A percentile compares a stretch with the other conserved stretches of the same genome.
These are phyloP conservation scores for Zeus faber DNA, from an alignment of 2,113 vertebrate genomes.

Conservation along the genomic window DNA sequence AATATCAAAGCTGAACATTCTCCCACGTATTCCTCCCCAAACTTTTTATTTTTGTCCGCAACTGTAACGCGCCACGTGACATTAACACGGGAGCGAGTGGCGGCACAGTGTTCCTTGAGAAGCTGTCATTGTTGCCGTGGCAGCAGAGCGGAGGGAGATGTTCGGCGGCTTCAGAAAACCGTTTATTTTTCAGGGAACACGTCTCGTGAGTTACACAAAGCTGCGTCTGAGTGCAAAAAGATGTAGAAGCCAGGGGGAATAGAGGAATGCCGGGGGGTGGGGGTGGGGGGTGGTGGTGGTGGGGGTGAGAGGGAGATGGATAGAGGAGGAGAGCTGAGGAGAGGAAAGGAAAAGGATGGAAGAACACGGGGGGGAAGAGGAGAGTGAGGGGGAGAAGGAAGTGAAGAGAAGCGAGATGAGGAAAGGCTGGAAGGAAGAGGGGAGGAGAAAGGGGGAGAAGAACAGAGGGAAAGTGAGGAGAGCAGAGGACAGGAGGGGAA, in stretches of 20 bases:
- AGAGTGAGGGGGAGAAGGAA: no score
- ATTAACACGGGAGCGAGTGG: no score
- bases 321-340: constrained; percentile 4
- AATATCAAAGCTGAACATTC: no score
- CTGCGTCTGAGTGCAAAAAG: constrained; percentile 71
- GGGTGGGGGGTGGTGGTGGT: constrained; percentile 44
- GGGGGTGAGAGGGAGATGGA: constrained; percentile 14
- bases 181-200: constrained; percentile 64
- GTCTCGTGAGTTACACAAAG: constrained; percentile 64
- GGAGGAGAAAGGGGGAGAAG: no score
- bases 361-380: no score
- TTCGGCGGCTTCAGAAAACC: constrained; percentile 48
- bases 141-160: constrained; percentile 22
- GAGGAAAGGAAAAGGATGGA: constrained; percentile 8
- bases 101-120: no score
- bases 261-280: constrained; percentile 63
- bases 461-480: no score
- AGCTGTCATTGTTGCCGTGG: constrained; percentile 23
- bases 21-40: no score
- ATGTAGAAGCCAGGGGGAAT: constrained; percentile 67
- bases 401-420: no score
- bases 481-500: constrained; percentile 6
- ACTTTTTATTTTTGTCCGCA: constrained; percentile 20
- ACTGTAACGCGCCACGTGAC: constrained; percentile 17
- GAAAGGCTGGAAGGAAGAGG: no score